Evolutionary conservation across 2,797 vertebrate genomes (phyloP).

Genomic region (Enteromius fasciolatus): DNA sequence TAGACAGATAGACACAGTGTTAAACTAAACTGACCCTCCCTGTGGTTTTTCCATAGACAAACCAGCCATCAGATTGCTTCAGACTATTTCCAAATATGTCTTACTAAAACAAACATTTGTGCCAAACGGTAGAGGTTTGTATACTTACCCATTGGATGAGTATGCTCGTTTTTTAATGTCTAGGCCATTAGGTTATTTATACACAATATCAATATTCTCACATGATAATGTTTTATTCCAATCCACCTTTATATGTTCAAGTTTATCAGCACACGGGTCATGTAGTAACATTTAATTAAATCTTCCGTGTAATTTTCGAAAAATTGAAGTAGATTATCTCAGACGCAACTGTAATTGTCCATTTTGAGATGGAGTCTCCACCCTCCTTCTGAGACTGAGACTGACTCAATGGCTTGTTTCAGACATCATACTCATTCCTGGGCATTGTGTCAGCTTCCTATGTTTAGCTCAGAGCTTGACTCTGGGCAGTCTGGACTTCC

Average conservation of each 20-base stretch:
- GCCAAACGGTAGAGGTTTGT: background rate
- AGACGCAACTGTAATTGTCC: background rate
- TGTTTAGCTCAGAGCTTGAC: constrained; percentile 38
- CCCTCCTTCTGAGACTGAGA: background rate
- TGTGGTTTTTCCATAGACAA: constrained; percentile 25
- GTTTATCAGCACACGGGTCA: background rate
- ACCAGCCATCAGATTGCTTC: background rate
- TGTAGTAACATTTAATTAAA: background rate
- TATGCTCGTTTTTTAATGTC: background rate
- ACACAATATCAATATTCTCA: background rate
- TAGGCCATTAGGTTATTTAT: background rate
- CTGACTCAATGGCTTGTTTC: constrained; percentile 39
- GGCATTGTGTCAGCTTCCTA: constrained; percentile 56
- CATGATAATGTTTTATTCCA: background rate
- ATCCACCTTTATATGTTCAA: background rate
- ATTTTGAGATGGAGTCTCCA: constrained; percentile 28
- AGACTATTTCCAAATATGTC: constrained; percentile 7
- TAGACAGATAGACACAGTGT: constrained; percentile 2
- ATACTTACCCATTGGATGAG: background rate
- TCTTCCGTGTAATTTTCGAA: background rate
- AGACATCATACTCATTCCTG: constrained; percentile 45
- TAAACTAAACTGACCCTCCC: constrained; percentile 21
- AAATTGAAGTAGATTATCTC: background rate
- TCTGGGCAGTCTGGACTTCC: constrained; percentile 33
- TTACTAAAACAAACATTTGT: background rate